Base-by-base conservation (phyloP, 2,797 vertebrate species). In the Scomberomorus guttatus region DNA sequence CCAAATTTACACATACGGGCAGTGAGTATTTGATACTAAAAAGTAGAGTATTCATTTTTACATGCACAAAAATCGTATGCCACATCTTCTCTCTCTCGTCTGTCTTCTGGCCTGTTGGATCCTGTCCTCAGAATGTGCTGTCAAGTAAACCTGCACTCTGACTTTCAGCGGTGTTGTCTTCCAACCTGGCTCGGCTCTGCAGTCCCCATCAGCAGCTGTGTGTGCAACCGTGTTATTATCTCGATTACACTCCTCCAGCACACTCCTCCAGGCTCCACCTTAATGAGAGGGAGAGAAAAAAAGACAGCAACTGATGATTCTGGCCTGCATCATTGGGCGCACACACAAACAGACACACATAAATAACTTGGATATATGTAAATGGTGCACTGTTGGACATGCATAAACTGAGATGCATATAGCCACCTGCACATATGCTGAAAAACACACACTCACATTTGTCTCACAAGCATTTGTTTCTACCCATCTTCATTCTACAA, bases 141-240 rank as follows among this genome's bases (percentile, higher is more conserved):
- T 76, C 57, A 77, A 76, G 68, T 39, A 64, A 90, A 89, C 86
- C 79, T 77, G 80, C 80, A 67, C 81, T 85, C 75, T 72, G 87
- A 87, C 85, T 83, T 75, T 81, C 79, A 77, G 69, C 74, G 24
- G 72, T 13, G 60, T 61, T 79, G 54, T 79, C 84, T 88, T 81
- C 68, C 77, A 85, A 66, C 90, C 78, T 74, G 83, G 81, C 87
- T 79, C 58, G 32, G 74, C 59, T 89, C 86, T 68, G 63, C 85
- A 25, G 69, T 73, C 80, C 75, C 86, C 83, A 80, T 87, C 90
- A 84, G 85, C 89, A 92, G 88, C 88, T 89, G 87, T 69, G 76
- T 67, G 76, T 62, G 74, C 68, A 86, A 89, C 73, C 66, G 63
- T 92, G 89, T 93, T 82, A 95, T 95, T 94, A 93, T 90, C 86